phyloP scores from a whole-genome alignment of 2,113 vertebrate species.

The Dissostichus mawsoni region DNA sequence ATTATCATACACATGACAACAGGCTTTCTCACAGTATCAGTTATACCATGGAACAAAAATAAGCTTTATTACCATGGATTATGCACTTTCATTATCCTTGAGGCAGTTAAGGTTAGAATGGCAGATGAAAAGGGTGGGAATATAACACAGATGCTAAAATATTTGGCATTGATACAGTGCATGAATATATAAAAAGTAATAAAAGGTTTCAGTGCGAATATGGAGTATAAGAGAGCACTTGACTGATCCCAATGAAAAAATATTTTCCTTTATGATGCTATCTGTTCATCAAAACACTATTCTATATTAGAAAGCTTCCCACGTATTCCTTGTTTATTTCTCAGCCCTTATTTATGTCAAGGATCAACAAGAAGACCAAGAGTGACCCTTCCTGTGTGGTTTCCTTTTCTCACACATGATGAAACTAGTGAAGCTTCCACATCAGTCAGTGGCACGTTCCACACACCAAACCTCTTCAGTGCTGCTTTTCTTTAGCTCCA shows the following conservation, averaged over 20 bases:
- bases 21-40: conserved; percentile 80
- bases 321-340: conserved; percentile 6
- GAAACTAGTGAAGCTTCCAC: not conserved
- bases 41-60: conserved; percentile 60
- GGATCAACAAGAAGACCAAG: conserved; percentile 4
- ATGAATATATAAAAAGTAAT: conserved; percentile 72
- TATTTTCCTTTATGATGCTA: conserved; percentile 28
- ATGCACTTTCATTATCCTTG: conserved; percentile 62
- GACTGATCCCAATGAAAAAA: conserved; percentile 34
- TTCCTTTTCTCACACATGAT: conserved; percentile 13
- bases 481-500: not conserved
- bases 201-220: conserved; percentile 80
- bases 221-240: conserved; percentile 35
- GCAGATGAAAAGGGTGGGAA: conserved; percentile 51
- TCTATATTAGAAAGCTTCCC: conserved; percentile 24
- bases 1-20: conserved; percentile 53
- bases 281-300: conserved; percentile 27
- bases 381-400: conserved; percentile 7
- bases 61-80: conserved; percentile 63
- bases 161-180: conserved; percentile 73
- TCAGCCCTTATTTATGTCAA: not conserved
- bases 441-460: conserved; percentile 25
- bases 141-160: conserved; percentile 45
- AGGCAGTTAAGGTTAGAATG: conserved; percentile 75
- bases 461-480: conserved; percentile 20